A percentile compares a stretch with the other conserved stretches of the same genome.
Evolutionary conservation across 2,113 vertebrate species (phyloP).

Genomic region (Oreamnos americanus): DNA sequence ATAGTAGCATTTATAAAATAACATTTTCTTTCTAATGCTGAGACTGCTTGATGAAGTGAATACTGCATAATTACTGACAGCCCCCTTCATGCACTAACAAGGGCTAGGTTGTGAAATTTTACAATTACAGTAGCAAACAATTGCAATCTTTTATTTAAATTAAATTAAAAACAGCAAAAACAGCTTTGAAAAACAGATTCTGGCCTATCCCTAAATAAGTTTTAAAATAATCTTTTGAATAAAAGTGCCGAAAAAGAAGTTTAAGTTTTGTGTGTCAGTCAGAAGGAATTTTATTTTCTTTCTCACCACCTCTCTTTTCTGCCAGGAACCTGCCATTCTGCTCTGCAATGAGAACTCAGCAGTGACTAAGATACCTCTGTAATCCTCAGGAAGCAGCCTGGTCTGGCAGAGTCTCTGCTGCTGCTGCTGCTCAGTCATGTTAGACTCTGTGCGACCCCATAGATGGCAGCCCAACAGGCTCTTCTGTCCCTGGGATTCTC

Average conservation of each 20-base stretch:
- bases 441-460: too few relatives aligned
- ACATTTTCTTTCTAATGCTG: not conserved
- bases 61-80: not conserved
- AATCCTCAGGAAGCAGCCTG: not conserved
- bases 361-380: not conserved
- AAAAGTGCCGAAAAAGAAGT: not conserved
- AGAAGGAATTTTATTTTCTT: not conserved
- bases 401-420: not conserved
- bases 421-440: too few relatives aligned
- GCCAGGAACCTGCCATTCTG: not conserved
- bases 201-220: not conserved
- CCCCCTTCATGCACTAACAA: not conserved
- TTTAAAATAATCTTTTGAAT: not conserved
- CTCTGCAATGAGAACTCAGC: not conserved
- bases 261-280: not conserved
- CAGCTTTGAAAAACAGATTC: not conserved
- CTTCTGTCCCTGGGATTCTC: too few relatives aligned
- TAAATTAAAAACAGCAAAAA: not conserved
- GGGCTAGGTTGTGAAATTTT: not conserved
- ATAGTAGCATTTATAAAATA: not conserved
- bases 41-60: not conserved
- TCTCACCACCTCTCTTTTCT: rapidly evolving
- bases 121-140: not conserved
- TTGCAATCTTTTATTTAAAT: not conserved
- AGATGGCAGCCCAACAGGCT: too few relatives aligned